These are phyloP conservation scores for Germaria angustata DNA, from an alignment of 2,888 invertebrate genomes.

Conservation along the genomic window DNA sequence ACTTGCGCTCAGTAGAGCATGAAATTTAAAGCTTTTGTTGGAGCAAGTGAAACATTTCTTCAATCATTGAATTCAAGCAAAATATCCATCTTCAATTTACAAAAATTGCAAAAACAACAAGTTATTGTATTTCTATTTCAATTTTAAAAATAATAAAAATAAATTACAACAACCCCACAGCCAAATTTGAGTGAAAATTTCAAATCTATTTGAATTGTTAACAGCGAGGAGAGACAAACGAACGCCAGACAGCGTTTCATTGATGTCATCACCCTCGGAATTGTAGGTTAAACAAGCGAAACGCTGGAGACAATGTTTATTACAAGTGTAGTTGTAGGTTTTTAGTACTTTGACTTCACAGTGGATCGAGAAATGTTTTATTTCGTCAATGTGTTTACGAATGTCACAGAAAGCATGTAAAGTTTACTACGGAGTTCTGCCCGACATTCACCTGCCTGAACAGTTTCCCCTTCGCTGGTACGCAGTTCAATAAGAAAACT, in stretches of 20 bases:
- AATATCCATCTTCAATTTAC: background rate
- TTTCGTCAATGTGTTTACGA: too few relatives aligned
- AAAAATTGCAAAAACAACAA: background rate
- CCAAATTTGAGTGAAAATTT: background rate
- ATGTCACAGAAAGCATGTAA: too few relatives aligned
- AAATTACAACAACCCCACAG: background rate
- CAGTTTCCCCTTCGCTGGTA: too few relatives aligned
- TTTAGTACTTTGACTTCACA: background rate
- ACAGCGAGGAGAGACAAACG: background rate
- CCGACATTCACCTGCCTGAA: too few relatives aligned
- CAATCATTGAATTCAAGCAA: conserved; percentile 13
- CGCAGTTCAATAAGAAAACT: too few relatives aligned
- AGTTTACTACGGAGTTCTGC: too few relatives aligned
- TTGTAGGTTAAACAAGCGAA: background rate
- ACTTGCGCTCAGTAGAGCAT: conserved; percentile 7
- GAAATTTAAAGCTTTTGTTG: conserved; percentile 15
- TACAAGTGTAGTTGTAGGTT: background rate
- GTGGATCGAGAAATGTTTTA: background rate
- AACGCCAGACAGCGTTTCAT: background rate
- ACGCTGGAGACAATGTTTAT: background rate
- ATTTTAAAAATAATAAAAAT: background rate
- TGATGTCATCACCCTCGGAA: background rate
- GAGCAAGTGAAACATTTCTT: conserved; percentile 21
- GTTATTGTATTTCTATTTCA: background rate
- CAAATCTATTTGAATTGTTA: background rate